Base-by-base conservation (phyloP, 1,140 invertebrate genomes). In the Cydia splendana region DNA sequence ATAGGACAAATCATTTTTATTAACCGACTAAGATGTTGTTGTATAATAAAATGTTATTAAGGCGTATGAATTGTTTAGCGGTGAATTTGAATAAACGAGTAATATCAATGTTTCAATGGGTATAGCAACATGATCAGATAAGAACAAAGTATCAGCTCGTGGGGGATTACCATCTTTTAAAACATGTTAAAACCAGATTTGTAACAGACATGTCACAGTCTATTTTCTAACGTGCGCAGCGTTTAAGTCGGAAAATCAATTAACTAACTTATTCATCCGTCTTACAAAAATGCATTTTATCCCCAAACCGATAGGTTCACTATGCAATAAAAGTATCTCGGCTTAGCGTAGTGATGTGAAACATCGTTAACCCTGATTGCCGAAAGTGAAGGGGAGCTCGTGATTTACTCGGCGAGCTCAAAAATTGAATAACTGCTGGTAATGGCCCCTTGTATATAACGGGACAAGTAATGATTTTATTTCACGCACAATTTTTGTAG, bases 291-390 rank as follows among this genome's bases (percentile, higher is more conserved):
- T 28, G 73, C 20, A 30, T 74, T 74, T 51, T 53, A 74, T 74
- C 38, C 28, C 20, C 20, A 45, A 48, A 30, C 12, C 34, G 45
- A 51, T 53, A 74, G 73, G 73, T 24, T 12, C 73, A 24, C 20
- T 53, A 51, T 30, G 20, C 28, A 53, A 74, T 12, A 9, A n/a
- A n/a, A 28, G 73, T 15, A 24, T 53, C 48, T 15, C 34, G 34
- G 67, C 67, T 38, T 10, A 71, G 73, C 48, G 45, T 74, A 74
- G 45, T 74, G 73, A 74, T 74, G 73, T 74, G 73, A 74, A 74
- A 74, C 73, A 74, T 74, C 73, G 73, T 74, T 74, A 74, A 74
- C 73, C 73, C 73, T 74, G 73, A 74, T 74, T 74, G 73, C 73
- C 42, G 45, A 74, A 74, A 74, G 73, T 74, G 73, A 74, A 74